Conservation (phyloP, 2,888 invertebrate species). For the Hyalella azteca region DNA sequence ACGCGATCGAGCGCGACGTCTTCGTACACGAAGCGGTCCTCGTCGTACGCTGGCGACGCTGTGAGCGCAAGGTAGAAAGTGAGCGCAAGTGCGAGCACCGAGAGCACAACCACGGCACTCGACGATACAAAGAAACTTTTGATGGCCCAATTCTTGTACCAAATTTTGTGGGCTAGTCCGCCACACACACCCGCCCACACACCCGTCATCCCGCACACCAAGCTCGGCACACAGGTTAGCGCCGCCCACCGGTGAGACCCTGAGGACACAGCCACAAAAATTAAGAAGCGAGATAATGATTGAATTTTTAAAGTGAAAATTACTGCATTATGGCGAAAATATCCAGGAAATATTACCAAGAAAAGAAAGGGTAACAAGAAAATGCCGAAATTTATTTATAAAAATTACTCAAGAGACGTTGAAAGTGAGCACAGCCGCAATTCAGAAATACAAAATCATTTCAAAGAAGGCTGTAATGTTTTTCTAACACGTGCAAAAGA, state of each 20-base stretch:
- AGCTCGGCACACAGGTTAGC: not conserved
- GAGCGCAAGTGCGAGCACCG: slow-evolving; percentile 42
- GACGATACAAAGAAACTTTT: slow-evolving; percentile 51
- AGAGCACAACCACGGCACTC: slow-evolving; percentile 40
- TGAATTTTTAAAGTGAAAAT: too few species aligned
- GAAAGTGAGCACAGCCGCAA: too few species aligned
- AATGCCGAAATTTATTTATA: too few species aligned
- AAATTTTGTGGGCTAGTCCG: slow-evolving; percentile 35
- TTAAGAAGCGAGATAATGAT: too few species aligned
- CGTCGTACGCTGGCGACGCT: not conserved
- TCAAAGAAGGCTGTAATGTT: too few species aligned
- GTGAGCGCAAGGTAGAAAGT: slow-evolving; percentile 46
- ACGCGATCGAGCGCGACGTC: not conserved
- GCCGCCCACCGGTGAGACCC: not conserved
- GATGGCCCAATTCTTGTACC: slow-evolving; percentile 56
- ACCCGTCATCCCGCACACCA: slow-evolving; percentile 35
- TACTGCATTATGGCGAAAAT: too few species aligned
- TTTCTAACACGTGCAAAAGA: too few species aligned
- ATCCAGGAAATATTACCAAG: too few species aligned
- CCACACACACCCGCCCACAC: slow-evolving; percentile 47
- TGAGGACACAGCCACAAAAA: not conserved
- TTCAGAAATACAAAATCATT: too few species aligned
- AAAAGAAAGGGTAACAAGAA: too few species aligned
- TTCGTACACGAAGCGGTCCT: not conserved
- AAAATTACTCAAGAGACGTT: too few species aligned